A percentile compares a stretch with the other conserved stretches of the same genome.
Conservation (phyloP, 2,113 vertebrate species). For the Etia nguti region DNA sequence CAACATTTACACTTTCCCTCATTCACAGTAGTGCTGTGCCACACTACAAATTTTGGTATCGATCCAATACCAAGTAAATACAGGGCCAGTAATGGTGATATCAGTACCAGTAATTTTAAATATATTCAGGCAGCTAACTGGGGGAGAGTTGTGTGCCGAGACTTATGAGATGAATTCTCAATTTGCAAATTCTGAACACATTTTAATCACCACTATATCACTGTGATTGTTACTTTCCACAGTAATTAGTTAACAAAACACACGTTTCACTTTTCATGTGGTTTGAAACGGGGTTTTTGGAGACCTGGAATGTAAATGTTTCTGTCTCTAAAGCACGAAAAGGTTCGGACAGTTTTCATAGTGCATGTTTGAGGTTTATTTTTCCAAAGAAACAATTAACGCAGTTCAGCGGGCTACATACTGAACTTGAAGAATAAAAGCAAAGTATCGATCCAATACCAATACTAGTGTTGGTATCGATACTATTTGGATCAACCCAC, state of each 20-base stretch:
- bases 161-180: not conserved
- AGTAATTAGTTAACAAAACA: not conserved
- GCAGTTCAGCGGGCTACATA: no score
- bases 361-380: no score
- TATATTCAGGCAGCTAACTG: not conserved
- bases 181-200: not conserved
- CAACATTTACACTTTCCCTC: not conserved
- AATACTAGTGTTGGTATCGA: not conserved
- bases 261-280: not conserved
- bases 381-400: no score
- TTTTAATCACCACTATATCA: rapidly evolving
- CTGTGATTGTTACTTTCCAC: not conserved
- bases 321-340: no score
- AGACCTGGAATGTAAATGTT: no score
- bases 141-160: rapidly evolving
- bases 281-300: not conserved
- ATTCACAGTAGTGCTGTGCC: not conserved
- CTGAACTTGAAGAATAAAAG: no score
- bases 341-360: no score
- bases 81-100: not conserved
- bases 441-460: no score
- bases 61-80: not conserved
- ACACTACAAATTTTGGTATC: not conserved
- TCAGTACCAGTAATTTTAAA: not conserved
- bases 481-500: not conserved